Base-by-base conservation (phyloP, 1,140 invertebrate species). In the Melitaea cinxia region DNA sequence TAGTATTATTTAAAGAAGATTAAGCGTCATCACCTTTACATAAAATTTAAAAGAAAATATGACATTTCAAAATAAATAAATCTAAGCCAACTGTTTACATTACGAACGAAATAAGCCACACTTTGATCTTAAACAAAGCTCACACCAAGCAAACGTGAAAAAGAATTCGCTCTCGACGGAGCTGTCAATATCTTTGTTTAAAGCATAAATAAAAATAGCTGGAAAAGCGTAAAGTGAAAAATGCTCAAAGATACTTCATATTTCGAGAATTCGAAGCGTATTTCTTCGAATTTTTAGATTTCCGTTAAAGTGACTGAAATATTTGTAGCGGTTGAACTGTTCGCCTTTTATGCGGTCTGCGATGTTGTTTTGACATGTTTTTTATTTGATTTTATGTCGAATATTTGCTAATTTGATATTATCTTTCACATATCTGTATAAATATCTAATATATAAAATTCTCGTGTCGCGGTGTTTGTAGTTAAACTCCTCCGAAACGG, bases 161-260 rank as follows among this genome's bases (percentile, higher is more conserved):
- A 19, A 35, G 14, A 15, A 28, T 53, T 33, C 28, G 14, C 14
- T 19, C 50, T 6, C n/a, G 9, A 9, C 28, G 4, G 26, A 33
- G 14, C 50, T 33, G 26, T 33, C 50, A 17, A 53, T 53, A 53
- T 19, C 9, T 35, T 53, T 53, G 26, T 53, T 53, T 53, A 53
- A 53, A 53, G 50, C 50, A 33, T 50, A 50, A 53, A 33, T 30
- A 53, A 53, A n/a, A 53, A 53, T 53, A 53, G 33, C 50, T 53
- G 26, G 14, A 33, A 9, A 0, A 12, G 50, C 50, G 26, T 19
- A 45, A 45, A 53, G 50, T 53, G 50, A 30, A 53, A 53, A 53
- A 53, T 53, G 50, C 12, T 53, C n/a, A 15, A 10, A 21, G 23
- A 30, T 53, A 30, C 50, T 53, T 53, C 33, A 53, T 53, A 15